A percentile compares a stretch with the other conserved stretches of the same genome.
Evolutionary conservation across 2,797 vertebrate species (phyloP).

Genomic region (Pyrocephalus nanus): DNA sequence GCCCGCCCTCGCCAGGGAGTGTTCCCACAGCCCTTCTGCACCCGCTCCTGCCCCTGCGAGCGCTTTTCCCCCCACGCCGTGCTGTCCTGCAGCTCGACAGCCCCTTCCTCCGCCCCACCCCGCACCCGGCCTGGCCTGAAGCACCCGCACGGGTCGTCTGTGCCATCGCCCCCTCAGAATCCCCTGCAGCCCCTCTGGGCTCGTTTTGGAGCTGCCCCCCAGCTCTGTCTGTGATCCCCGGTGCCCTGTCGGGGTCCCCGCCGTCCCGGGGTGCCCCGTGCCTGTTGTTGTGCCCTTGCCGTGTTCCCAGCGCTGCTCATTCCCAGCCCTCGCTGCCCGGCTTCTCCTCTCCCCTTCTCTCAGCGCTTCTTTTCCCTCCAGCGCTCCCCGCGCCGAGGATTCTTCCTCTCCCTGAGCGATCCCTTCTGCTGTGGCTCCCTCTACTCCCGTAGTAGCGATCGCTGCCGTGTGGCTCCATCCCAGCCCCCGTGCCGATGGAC

Average conservation of each 20-base stretch:
- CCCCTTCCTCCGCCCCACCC: neutral
- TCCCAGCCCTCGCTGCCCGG: neutral
- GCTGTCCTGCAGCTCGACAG: neutral
- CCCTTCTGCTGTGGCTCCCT: neutral
- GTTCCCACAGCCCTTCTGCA: neutral
- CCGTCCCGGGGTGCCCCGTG: neutral
- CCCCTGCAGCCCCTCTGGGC: neutral
- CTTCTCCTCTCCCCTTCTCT: neutral
- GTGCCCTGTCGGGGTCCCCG: neutral
- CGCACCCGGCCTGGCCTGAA: neutral
- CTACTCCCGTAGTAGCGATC: accelerated
- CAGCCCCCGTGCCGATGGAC: neutral
- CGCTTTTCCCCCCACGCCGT: accelerated
- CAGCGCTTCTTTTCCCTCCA: accelerated
- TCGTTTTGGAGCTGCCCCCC: too few relatives aligned
- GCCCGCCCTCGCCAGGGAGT: neutral
- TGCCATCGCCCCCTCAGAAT: neutral
- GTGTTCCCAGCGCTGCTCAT: neutral
- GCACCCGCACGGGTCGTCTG: neutral
- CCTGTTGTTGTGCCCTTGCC: neutral
- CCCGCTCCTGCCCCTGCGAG: neutral
- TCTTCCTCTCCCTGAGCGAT: neutral
- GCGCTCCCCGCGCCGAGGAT: accelerated
- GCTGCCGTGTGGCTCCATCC: neutral
- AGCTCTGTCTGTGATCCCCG: neutral